Conservation (phyloP, 2,113 vertebrate species). For the Sapajus apella region DNA sequence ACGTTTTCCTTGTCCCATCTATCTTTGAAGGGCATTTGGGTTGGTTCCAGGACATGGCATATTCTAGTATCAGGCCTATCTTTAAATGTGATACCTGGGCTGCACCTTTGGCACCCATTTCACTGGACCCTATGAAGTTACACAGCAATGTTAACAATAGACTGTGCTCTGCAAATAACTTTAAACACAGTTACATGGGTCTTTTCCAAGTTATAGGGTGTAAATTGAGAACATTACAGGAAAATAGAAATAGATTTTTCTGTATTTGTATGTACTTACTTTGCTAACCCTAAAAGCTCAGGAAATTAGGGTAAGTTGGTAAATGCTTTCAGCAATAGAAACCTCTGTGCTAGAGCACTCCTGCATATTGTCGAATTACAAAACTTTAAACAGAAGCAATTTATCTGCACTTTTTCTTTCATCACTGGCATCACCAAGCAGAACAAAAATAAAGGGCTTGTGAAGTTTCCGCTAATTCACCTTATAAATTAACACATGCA, state of each 20-base stretch:
- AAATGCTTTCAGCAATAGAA: slow-evolving; percentile 59
- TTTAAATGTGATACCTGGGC: background rate
- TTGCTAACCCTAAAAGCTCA: background rate
- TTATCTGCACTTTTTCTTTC: slow-evolving; percentile 63
- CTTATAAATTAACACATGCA: slow-evolving; percentile 84
- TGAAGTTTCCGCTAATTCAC: slow-evolving; percentile 79
- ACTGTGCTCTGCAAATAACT: background rate
- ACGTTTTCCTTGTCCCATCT: no score
- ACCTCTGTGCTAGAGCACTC: background rate
- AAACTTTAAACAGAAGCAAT: slow-evolving; percentile 68
- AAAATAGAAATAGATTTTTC: background rate
- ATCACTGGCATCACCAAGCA: slow-evolving; percentile 39
- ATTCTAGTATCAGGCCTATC: background rate
- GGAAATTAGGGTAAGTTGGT: slow-evolving; percentile 32
- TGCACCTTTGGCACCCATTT: background rate
- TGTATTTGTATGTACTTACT: background rate
- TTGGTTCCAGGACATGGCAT: background rate
- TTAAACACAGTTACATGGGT: background rate
- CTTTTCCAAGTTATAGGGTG: background rate
- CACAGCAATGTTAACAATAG: background rate
- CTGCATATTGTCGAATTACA: slow-evolving; percentile 57
- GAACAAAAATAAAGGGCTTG: slow-evolving; percentile 45
- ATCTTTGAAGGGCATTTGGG: no score
- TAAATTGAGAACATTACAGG: slow-evolving; percentile 21
- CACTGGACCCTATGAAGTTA: background rate